Conservation (phyloP, 2,113 vertebrate species). For the Dasyprocta punctata region DNA sequence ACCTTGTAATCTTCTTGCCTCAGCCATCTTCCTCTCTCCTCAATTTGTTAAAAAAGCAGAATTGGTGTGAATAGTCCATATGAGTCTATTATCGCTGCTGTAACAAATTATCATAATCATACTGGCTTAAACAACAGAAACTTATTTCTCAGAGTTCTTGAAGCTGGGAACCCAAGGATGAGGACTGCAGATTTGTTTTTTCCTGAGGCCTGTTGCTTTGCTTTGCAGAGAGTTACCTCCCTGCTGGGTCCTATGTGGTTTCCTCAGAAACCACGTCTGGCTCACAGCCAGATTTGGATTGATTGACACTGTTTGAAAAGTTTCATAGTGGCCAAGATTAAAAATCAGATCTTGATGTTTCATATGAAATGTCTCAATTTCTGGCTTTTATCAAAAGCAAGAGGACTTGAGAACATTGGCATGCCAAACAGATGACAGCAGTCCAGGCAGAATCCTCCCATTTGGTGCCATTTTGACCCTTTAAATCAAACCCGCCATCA, state of each 20-base stretch:
- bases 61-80: neutral
- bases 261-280: neutral
- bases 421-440: neutral
- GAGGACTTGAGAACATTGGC: neutral
- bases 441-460: neutral
- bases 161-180: neutral
- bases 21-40: neutral
- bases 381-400: neutral
- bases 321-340: neutral
- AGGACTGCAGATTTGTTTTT: neutral
- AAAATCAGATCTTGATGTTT: neutral
- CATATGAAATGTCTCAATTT: neutral
- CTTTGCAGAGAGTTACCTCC: neutral
- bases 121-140: neutral
- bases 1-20: neutral
- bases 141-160: neutral
- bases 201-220: neutral
- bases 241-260: neutral
- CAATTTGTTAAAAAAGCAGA: neutral
- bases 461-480: neutral
- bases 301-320: neutral
- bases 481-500: neutral
- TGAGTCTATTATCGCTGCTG: neutral
- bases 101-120: neutral
- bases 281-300: neutral